Evolutionary conservation across 1,140 invertebrate species (phyloP), one percentile per base, ranked within the genome.

Genomic region (Rhopalosiphum maidis): DNA sequence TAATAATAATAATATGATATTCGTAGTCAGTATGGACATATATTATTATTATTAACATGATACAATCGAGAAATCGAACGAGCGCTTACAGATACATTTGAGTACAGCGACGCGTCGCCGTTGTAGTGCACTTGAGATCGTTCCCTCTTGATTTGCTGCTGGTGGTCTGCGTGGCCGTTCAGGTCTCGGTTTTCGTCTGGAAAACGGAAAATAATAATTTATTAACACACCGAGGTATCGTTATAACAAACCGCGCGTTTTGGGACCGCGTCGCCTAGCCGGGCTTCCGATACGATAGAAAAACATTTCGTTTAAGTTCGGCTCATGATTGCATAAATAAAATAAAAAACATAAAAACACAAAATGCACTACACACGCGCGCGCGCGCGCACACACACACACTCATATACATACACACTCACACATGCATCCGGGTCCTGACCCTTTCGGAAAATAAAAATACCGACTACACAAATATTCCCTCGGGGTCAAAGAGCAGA

Each of bases 101-200:
- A 97, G 95, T 98, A 98, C 93, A 98, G 96, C 95, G 98, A 98
- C 30, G 91, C 48, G 95, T 98, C 98, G n/a, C 97, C 97, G 94
- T 97, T 98, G 95, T 98, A 98, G 94, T 98, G 97, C 94, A 82
- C 82, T 51, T 94, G 91, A 91, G 91, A 98, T 98, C 95, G 98
- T 96, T 95, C 98, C 98, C 22, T 97, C 96, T 94, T 98, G 98
- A 93, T 98, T 98, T 93, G 98, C 98, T 93, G 98, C 98, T 94
- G 95, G 95, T 89, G 88, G 54, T 95, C 97, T 97, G 94, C 97
- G 97, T 90, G 89, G 15, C 54, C 43, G 95, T 97, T 98, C 94
- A 98, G 96, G 95, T 98, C 97, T 94, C 97, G 96, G 95, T 98
- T 98, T 94, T 98, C 98, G 95, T 98, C 97, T 97, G 96, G 94